phyloP scores from a whole-genome alignment of 2,888 invertebrate genomes.

The Drosophila falleni region DNA sequence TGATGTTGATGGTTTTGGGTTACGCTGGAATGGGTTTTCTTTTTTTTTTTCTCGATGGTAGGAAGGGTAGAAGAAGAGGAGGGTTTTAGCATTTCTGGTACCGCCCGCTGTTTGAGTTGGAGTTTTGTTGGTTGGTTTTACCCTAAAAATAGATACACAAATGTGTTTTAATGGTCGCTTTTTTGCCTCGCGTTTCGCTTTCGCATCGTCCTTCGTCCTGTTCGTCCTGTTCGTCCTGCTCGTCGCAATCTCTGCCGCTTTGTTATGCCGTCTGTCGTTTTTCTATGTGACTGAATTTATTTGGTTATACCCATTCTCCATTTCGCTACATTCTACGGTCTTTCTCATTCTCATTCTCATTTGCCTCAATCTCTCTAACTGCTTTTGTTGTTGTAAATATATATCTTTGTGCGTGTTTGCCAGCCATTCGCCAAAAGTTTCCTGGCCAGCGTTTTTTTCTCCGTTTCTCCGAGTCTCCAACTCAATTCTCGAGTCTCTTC shows the following conservation, averaged over 20 bases:
- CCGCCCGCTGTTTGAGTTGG: constrained; percentile 52
- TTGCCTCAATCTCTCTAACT: constrained; percentile 2
- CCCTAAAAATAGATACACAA: constrained; percentile 81
- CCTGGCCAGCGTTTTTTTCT: constrained; percentile 46
- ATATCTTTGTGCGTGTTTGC: constrained; percentile 73
- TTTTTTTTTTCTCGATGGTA: background rate
- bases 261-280: constrained; percentile 80
- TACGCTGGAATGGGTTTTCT: constrained; percentile 38
- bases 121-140: constrained; percentile 54
- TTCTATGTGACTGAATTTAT: constrained; percentile 80
- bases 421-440: constrained; percentile 78
- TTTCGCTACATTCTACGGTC: background rate
- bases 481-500: constrained; percentile 40
- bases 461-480: constrained; percentile 17
- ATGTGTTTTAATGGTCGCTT: constrained; percentile 82
- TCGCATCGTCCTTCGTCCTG: constrained; percentile 38
- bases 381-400: constrained; percentile 1
- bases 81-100: constrained; percentile 52
- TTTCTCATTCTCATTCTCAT: background rate
- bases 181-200: constrained; percentile 58
- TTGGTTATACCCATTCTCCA: constrained; percentile 49
- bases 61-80: constrained; percentile 2
- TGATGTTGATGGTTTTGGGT: constrained; percentile 58
- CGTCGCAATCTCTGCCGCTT: constrained; percentile 73
- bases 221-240: constrained; percentile 31